phyloP scores from a whole-genome alignment of 2,113 vertebrate genomes.

The Meleagris gallopavo region DNA sequence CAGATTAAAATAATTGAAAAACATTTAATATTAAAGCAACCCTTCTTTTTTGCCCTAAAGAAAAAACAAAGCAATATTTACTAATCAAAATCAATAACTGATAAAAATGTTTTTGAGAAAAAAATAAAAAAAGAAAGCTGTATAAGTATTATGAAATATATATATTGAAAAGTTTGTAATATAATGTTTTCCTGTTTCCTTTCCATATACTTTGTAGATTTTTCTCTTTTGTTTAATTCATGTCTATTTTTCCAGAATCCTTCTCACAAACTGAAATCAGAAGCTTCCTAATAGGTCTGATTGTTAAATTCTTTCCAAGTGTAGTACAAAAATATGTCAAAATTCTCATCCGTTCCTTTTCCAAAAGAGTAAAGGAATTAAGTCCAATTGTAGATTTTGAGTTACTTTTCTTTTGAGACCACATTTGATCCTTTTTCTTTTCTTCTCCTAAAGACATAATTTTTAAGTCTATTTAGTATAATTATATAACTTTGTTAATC shows the following conservation, averaged over 20 bases:
- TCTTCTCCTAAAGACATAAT: not conserved
- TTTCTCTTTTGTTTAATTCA: not conserved
- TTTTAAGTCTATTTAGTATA: not conserved
- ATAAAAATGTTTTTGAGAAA: not conserved
- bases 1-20: not conserved
- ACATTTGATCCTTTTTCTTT: not conserved
- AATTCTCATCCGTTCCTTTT: not conserved
- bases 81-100: conserved; percentile 25
- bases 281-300: not conserved
- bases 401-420: not conserved
- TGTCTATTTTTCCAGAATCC: not conserved
- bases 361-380: not conserved
- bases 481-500: not conserved
- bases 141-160: not conserved
- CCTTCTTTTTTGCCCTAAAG: not conserved
- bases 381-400: not conserved
- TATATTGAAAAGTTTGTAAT: not conserved
- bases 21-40: not conserved
- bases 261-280: not conserved
- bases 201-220: not conserved
- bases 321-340: not conserved
- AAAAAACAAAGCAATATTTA: conserved; percentile 25
- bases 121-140: too few relatives aligned
- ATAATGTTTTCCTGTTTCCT: not conserved
- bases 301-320: not conserved